These are phyloP conservation scores for Meriones unguiculatus DNA, from an alignment of 2,113 vertebrate species.

Conservation along the genomic window DNA sequence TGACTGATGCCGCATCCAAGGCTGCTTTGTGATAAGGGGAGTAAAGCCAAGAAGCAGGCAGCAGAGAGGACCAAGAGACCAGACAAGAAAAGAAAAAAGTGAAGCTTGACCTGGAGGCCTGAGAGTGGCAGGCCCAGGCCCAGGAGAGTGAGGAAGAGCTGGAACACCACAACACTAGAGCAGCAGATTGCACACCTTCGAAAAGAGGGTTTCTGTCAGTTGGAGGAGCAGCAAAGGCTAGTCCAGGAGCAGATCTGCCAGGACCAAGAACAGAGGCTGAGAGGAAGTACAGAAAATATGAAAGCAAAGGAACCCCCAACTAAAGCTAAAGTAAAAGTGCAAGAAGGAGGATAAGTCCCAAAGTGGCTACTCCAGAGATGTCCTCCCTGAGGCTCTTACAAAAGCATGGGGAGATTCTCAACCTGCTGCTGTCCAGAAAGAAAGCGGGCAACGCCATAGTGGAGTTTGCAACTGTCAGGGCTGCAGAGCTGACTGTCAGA, in stretches of 20 bases:
- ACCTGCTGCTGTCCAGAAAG: constrained; percentile 93
- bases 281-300: constrained; percentile 84
- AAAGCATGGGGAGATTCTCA: constrained; percentile 97
- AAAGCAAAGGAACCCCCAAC: constrained; percentile 91
- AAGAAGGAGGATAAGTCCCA: constrained; percentile 92
- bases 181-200: constrained; percentile 96
- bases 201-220: constrained; percentile 95
- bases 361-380: constrained; percentile 93
- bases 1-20: constrained; percentile 96
- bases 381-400: constrained; percentile 92
- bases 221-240: constrained; percentile 95
- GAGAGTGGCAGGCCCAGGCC: constrained; percentile 92
- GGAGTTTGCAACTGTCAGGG: constrained; percentile 93
- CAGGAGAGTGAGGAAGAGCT: constrained; percentile 86
- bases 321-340: constrained; percentile 98
- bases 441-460: constrained; percentile 94
- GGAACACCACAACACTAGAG: constrained; percentile 90
- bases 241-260: constrained; percentile 93
- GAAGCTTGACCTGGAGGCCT: constrained; percentile 96
- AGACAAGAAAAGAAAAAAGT: constrained; percentile 97
- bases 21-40: constrained; percentile 95
- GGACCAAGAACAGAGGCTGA: constrained; percentile 87
- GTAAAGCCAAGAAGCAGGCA: constrained; percentile 94
- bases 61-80: constrained; percentile 94
- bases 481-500: constrained; percentile 94